These are phyloP conservation scores for Spisula solida DNA, from an alignment of 2,888 invertebrate genomes.

Conservation along the genomic window DNA sequence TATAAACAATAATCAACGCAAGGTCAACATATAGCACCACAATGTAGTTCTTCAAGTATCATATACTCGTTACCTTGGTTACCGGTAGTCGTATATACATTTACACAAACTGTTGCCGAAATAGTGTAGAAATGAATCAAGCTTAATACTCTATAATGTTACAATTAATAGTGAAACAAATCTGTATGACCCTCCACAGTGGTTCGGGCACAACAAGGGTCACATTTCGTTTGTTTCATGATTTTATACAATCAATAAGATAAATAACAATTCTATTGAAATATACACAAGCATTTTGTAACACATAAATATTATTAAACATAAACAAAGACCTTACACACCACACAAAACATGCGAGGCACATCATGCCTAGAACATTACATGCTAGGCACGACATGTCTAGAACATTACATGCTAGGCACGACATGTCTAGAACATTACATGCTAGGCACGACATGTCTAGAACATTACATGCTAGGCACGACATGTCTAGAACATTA, in stretches of 20 bases:
- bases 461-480: no score
- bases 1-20: background rate
- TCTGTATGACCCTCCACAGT: background rate
- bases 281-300: conserved; percentile 12
- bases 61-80: background rate
- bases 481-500: no score
- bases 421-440: no score
- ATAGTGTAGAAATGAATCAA: background rate
- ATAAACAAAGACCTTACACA: conserved; percentile 9
- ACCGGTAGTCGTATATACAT: background rate
- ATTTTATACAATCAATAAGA: conserved; percentile 2
- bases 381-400: background rate
- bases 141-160: background rate
- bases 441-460: no score
- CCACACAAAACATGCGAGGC: background rate
- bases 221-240: background rate
- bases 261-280: conserved; percentile 20
- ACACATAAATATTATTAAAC: background rate
- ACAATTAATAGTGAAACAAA: background rate
- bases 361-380: no score
- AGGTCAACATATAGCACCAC: background rate
- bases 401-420: no score
- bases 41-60: background rate
- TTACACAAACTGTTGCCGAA: background rate
- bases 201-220: no score